Base-by-base conservation (phyloP, 2,888 invertebrate species). In the Acleris emargana region DNA sequence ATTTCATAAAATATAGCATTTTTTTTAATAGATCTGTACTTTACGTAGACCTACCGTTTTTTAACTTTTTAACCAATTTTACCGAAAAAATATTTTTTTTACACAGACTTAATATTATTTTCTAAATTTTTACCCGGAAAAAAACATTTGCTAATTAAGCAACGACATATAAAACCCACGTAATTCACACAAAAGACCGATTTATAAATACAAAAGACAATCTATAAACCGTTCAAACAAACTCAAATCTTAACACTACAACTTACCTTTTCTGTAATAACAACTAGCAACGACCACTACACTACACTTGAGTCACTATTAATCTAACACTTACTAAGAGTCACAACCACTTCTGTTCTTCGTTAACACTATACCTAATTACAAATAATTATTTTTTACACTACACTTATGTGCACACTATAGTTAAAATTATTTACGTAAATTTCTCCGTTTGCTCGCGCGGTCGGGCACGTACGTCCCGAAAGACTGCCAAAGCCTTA, bases 301-400 rank as follows among this genome's bases (percentile, higher is more conserved):
- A 51, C 64, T 13, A 16, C 54, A 45, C 25, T 47, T 47, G 5
- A 20, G 45, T 57, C 62, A 58, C 62, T 52, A 20, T 45, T 58
- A 45, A 45, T 51, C 53, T 53, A 54, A 64, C 59, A 64, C 64
- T 49, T 47, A 20, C 13, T 43, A n/a, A 54, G 22, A 28, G 64
- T 64, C 64, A 64, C 64, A 59, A 64, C 64, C 54, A 64, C 59
- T n/a, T 62, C 28, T 51, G 62, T 57, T 52, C 7, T 11, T 28
- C 11, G 28, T 17, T 11, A 20, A 38, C 59, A 64, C 64, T 55
- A 64, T 59, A 16, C 28, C 13, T 49, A 52, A 25, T 52, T 45
- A 49, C 17, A 54, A 59, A 49, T 16, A 54, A 54, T 59, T 50
- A n/a, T 53, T 25, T 59, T 52, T 58, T 47, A 43, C 64, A 60